Conservation (phyloP, 2,888 invertebrate genomes). For the Drosophila pseudotalamancana region DNA sequence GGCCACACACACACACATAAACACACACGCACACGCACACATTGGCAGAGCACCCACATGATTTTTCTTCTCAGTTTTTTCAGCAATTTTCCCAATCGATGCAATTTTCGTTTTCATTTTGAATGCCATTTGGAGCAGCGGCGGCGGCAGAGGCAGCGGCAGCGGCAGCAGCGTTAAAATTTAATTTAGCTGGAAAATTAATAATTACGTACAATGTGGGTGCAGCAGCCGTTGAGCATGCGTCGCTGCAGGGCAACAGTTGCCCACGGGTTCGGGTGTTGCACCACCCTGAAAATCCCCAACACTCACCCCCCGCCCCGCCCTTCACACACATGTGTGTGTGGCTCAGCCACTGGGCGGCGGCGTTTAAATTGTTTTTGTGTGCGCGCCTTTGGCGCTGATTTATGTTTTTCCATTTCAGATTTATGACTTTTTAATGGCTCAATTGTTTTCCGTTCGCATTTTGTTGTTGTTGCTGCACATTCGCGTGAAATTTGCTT, state of each 20-base stretch:
- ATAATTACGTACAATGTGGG: slow-evolving; percentile 77
- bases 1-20: slow-evolving; percentile 25
- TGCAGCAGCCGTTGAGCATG: slow-evolving; percentile 67
- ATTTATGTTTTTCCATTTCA: slow-evolving; percentile 76
- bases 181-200: slow-evolving; percentile 79
- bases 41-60: slow-evolving; percentile 31
- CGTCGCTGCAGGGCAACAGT: slow-evolving; percentile 34
- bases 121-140: slow-evolving; percentile 31
- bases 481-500: slow-evolving; percentile 74
- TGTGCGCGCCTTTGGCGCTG: slow-evolving; percentile 67
- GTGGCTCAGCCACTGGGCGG: slow-evolving; percentile 55
- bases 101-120: slow-evolving; percentile 75
- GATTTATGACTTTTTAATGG: slow-evolving; percentile 78
- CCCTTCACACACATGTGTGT: slow-evolving; percentile 14
- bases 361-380: slow-evolving; percentile 64
- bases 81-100: slow-evolving; percentile 64
- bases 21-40: slow-evolving; percentile 3
- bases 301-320: background rate
- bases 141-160: slow-evolving; percentile 21
- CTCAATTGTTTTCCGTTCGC: slow-evolving; percentile 68
- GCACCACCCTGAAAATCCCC: slow-evolving; percentile 1
- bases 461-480: slow-evolving; percentile 47
- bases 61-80: slow-evolving; percentile 32
- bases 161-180: slow-evolving; percentile 61
- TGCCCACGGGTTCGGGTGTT: slow-evolving; percentile 18